Percentiles rank a stretch among this genome's conserved stretches.
Evolutionary conservation across 2,888 invertebrate genomes (phyloP).

Genomic region (Tridacna gigas): DNA sequence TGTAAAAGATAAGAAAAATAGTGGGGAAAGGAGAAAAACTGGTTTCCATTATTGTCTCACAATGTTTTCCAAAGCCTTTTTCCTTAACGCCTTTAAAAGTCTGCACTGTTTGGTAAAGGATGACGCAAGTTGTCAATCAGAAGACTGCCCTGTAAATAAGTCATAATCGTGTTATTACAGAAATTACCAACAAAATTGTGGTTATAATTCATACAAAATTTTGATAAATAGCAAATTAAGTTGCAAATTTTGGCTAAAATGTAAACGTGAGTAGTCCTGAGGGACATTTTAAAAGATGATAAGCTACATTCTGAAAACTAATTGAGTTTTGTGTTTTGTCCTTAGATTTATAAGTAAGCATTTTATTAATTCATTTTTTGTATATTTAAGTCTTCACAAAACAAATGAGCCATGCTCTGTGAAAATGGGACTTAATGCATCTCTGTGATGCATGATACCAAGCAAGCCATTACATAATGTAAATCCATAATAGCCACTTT

Average conservation of each 20-base stretch:
- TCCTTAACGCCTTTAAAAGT: too few relatives aligned
- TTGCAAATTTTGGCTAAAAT: conserved; percentile 33
- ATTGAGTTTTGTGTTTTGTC: background rate
- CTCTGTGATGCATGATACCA: too few relatives aligned
- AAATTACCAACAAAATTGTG: conserved; percentile 31
- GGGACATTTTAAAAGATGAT: conserved; percentile 18
- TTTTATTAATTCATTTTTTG: background rate
- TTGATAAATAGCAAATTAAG: conserved; percentile 43
- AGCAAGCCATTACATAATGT: too few relatives aligned
- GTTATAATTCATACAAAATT: conserved; percentile 38
- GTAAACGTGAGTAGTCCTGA: conserved; percentile 30
- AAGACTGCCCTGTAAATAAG: conserved; percentile 29
- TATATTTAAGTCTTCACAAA: background rate
- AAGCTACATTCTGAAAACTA: background rate
- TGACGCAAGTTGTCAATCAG: conserved; percentile 25
- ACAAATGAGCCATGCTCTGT: too few relatives aligned
- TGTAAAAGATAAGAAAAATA: too few relatives aligned
- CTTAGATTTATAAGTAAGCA: background rate
- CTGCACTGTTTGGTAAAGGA: too few relatives aligned
- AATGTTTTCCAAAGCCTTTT: too few relatives aligned
- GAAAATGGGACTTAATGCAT: too few relatives aligned
- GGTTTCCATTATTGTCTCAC: too few relatives aligned
- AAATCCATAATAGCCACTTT: too few relatives aligned
- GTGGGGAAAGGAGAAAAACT: too few relatives aligned
- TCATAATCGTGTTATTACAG: conserved; percentile 37